A percentile compares a stretch with the other conserved stretches of the same genome.
These are phyloP conservation scores for Spinus olivaceus DNA, from an alignment of 2,797 vertebrate genomes.

Conservation along the genomic window DNA sequence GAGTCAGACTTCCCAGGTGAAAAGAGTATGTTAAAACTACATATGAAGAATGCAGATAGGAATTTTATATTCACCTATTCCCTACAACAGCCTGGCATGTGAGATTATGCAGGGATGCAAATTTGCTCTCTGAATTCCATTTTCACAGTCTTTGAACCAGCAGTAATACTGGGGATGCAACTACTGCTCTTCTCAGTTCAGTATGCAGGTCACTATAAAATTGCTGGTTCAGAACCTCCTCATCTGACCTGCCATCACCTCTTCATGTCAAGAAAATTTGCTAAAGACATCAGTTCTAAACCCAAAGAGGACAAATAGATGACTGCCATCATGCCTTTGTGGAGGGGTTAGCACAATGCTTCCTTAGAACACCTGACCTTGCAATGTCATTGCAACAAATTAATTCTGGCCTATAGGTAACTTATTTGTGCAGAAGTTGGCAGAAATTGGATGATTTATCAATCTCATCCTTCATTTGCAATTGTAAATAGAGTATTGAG, in stretches of 20 bases:
- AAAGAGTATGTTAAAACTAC: slow-evolving; percentile 13
- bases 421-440: slow-evolving; percentile 57
- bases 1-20: slow-evolving; percentile 15
- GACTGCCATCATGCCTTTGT: slow-evolving; percentile 3
- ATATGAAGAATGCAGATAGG: slow-evolving; percentile 3
- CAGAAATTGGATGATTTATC: slow-evolving; percentile 66
- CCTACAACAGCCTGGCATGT: not conserved
- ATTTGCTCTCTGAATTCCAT: slow-evolving; percentile 17
- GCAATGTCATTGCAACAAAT: slow-evolving; percentile 40
- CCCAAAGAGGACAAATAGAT: slow-evolving; percentile 17
- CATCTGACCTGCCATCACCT: slow-evolving; percentile 29
- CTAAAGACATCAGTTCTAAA: slow-evolving; percentile 43
- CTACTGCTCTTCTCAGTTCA: not conserved
- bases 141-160: slow-evolving; percentile 16
- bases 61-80: slow-evolving; percentile 25
- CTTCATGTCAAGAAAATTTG: slow-evolving; percentile 43
- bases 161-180: not conserved
- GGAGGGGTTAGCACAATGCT: not conserved
- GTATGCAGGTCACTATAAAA: slow-evolving; percentile 46
- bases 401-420: slow-evolving; percentile 59
- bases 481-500: slow-evolving; percentile 66
- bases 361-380: slow-evolving; percentile 30
- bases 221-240: slow-evolving; percentile 27
- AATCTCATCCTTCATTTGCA: slow-evolving; percentile 64
- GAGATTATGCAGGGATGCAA: not conserved